phyloP scores from a whole-genome alignment of 2,113 vertebrate genomes.

The Aspiorhynchus laticeps region DNA sequence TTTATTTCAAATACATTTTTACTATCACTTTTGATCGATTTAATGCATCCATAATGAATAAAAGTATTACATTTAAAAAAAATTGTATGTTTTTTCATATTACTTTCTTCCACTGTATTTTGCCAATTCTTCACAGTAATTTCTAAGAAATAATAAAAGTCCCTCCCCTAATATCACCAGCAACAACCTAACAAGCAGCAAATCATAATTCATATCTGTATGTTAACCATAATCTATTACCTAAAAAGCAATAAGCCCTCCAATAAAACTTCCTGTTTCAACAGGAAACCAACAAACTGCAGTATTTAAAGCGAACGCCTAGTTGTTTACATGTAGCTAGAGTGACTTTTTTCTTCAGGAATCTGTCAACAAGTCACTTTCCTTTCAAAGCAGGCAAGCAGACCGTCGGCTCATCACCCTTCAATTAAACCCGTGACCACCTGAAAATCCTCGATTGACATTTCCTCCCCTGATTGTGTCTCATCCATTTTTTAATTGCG shows the following conservation, averaged over 20 bases:
- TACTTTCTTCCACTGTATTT: not conserved
- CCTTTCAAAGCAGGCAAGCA: conserved; percentile 60
- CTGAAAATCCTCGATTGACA: conserved; percentile 77
- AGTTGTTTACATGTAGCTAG: conserved; percentile 17
- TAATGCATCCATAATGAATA: not conserved
- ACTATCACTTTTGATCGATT: not conserved
- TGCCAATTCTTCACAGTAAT: not conserved
- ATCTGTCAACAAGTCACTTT: conserved; percentile 53
- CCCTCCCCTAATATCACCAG: not conserved
- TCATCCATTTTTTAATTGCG: conserved; percentile 82
- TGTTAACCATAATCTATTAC: not conserved
- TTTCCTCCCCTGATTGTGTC: conserved; percentile 75
- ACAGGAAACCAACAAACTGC: not conserved
- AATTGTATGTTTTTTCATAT: not conserved
- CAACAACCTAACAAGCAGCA: not conserved
- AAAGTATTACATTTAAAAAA: too few species aligned
- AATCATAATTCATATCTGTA: not conserved
- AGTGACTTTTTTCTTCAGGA: conserved; percentile 18
- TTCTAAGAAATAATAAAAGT: not conserved
- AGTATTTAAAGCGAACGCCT: not conserved
- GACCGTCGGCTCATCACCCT: conserved; percentile 51
- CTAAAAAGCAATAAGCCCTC: not conserved
- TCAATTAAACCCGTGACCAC: conserved; percentile 65
- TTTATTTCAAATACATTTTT: not conserved
- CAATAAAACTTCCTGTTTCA: not conserved